Percentiles rank a stretch among this genome's conserved stretches.
Conservation (phyloP, 2,888 invertebrate genomes). For the Chymomyza caudatula region DNA sequence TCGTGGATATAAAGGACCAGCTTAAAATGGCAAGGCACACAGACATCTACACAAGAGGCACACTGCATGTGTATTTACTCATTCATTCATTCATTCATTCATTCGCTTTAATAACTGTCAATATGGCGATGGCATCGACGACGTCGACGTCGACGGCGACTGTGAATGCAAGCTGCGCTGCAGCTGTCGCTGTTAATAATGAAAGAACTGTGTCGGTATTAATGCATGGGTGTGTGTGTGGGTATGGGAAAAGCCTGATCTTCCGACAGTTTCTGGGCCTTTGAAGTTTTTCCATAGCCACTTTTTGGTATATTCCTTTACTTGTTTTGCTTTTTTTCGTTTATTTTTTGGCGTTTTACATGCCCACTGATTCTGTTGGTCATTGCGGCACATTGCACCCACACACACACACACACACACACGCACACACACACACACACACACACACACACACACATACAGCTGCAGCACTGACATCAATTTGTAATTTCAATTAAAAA, state of each 20-base stretch:
- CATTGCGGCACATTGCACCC: neutral
- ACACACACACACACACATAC: neutral
- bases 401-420: neutral
- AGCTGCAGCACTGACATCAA: slow-evolving; percentile 44
- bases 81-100: slow-evolving; percentile 19
- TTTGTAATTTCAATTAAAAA: slow-evolving; percentile 68
- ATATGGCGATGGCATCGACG: slow-evolving; percentile 10
- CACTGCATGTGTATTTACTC: neutral
- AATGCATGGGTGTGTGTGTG: neutral
- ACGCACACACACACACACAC: neutral
- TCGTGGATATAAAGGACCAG: neutral
- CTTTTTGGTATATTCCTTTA: neutral
- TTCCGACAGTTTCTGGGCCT: neutral
- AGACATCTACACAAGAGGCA: neutral
- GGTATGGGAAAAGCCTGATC: neutral
- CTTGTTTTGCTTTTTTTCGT: neutral
- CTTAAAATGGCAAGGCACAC: neutral
- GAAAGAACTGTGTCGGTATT: neutral
- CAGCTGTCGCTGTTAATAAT: slow-evolving; percentile 5
- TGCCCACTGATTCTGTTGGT: slow-evolving; percentile 2
- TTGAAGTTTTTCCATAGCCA: neutral
- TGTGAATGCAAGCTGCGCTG: neutral
- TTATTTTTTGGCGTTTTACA: neutral
- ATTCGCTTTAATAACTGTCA: slow-evolving; percentile 37
- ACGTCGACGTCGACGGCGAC: neutral